Conservation (phyloP, 2,797 vertebrate species). For the Telmatherina bonti region DNA sequence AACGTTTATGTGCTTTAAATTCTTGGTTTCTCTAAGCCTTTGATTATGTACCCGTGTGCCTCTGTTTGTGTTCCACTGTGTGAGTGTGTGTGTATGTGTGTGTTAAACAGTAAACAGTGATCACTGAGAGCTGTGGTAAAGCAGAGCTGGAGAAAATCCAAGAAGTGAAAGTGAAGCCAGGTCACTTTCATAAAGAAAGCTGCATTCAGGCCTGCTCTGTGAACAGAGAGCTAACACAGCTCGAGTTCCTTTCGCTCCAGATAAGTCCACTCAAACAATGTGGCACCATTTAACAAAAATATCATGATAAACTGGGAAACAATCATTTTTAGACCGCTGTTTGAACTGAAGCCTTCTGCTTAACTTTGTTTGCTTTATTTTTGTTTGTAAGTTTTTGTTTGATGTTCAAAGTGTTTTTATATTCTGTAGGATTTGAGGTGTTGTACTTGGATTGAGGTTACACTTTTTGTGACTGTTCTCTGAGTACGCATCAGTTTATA, state of each 20-base stretch:
- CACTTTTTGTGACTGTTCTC: background rate
- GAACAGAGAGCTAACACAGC: background rate
- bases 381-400: background rate
- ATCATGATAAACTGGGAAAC: conserved; percentile 1
- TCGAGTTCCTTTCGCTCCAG: conserved; percentile 8
- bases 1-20: conserved; percentile 4
- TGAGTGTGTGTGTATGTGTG: conserved; percentile 5
- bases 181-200: conserved; percentile 29
- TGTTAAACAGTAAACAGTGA: conserved; percentile 28
- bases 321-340: background rate
- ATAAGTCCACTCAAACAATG: conserved; percentile 8
- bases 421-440: background rate
- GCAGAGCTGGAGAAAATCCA: conserved; percentile 7
- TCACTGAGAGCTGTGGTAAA: conserved; percentile 21
- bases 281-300: conserved; percentile 2
- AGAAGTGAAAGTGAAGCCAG: conserved; percentile 32
- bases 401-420: background rate
- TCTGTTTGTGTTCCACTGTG: background rate
- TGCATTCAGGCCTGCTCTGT: background rate
- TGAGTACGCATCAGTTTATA: background rate
- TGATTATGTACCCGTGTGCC: conserved; percentile 14
- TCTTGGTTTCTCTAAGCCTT: conserved; percentile 15
- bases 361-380: background rate
- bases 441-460: background rate
- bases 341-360: background rate